phyloP scores from a whole-genome alignment of 2,113 vertebrate species.

The Takifugu flavidus region DNA sequence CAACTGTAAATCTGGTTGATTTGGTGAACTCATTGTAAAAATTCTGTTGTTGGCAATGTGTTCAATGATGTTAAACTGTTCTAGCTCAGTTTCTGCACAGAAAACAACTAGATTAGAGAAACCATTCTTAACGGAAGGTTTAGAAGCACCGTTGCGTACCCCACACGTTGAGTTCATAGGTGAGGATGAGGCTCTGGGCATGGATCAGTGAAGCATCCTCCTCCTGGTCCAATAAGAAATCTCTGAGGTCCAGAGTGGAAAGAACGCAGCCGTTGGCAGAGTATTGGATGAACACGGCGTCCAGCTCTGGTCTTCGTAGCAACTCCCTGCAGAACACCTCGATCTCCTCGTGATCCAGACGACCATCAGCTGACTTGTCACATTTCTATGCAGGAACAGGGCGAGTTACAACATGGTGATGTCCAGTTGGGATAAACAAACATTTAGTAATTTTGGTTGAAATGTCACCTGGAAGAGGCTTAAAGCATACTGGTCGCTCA shows the following conservation, averaged over 20 bases:
- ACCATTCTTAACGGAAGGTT: too few relatives aligned
- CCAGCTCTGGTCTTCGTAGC: slow-evolving; percentile 86
- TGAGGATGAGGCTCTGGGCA: slow-evolving; percentile 79
- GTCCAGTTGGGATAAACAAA: too few relatives aligned
- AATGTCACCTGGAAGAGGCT: slow-evolving; percentile 85
- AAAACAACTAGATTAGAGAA: too few relatives aligned
- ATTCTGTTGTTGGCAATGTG: too few relatives aligned
- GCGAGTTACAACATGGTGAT: too few relatives aligned
- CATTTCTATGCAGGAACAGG: slow-evolving; percentile 77
- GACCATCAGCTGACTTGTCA: slow-evolving; percentile 81
- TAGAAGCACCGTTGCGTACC: slow-evolving; percentile 66
- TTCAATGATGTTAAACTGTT: too few relatives aligned
- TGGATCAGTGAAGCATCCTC: slow-evolving; percentile 78
- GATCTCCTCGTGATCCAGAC: slow-evolving; percentile 86
- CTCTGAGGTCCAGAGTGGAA: slow-evolving; percentile 82
- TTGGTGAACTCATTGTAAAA: too few relatives aligned
- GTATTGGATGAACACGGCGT: slow-evolving; percentile 82
- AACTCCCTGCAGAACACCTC: slow-evolving; percentile 88
- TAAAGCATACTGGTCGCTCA: slow-evolving; percentile 86
- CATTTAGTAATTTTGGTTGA: not conserved
- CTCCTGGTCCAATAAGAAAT: slow-evolving; percentile 86
- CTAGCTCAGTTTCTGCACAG: too few relatives aligned
- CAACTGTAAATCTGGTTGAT: too few relatives aligned
- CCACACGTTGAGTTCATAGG: slow-evolving; percentile 88
- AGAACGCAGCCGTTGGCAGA: slow-evolving; percentile 83